Base-by-base conservation (phyloP, 2,888 invertebrate species). In the Mythimna ferrago region DNA sequence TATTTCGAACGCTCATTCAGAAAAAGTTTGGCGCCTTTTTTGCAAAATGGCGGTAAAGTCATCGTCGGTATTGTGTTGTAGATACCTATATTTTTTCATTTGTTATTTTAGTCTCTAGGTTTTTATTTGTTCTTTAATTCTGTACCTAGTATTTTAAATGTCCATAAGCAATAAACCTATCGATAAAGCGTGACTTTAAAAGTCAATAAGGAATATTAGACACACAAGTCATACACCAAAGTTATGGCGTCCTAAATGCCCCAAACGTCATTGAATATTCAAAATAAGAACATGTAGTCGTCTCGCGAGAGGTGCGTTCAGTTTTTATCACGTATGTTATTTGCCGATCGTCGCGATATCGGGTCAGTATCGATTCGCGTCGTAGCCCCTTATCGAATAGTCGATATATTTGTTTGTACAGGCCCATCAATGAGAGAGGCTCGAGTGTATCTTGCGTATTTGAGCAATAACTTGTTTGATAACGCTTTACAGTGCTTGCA, bases 381-480 rank as follows among this genome's bases (percentile, higher is more conserved):
- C 86, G 86, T 84, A 80, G 79, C 76, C 85, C 88, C 92, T 93
- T 95, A 96, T 96, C 95, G 92, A 93, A 92, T 92, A 92, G 93
- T 94, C 93, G 95, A 94, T 95, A 94, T 82, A 93, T 94, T 89
- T 95, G 93, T 95, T 95, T 95, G 91, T 91, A 79, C 89, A 91
- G 91, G 87, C 89, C 93, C 95, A 94, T 95, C 95, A 94, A 93
- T 94, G 94, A 90, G 89, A 90, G 89, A 89, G 91, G 83, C 86
- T 94, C 89, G 93, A 94, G 94, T 93, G 91, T 94, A 92, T 93
- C 93, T 94, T 93, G 93, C 94, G 92, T 95, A 93, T 95, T 95
- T 94, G 93, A 94, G 93, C 94, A 94, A 95, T 94, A 95, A 94
- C 93, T 94, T 94, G 94, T 94, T 93, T 93, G 94, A 93, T 94